Evolutionary conservation across 1,140 invertebrate species (phyloP), one percentile per base, ranked within the genome.

Genomic region (Apis laboriosa): DNA sequence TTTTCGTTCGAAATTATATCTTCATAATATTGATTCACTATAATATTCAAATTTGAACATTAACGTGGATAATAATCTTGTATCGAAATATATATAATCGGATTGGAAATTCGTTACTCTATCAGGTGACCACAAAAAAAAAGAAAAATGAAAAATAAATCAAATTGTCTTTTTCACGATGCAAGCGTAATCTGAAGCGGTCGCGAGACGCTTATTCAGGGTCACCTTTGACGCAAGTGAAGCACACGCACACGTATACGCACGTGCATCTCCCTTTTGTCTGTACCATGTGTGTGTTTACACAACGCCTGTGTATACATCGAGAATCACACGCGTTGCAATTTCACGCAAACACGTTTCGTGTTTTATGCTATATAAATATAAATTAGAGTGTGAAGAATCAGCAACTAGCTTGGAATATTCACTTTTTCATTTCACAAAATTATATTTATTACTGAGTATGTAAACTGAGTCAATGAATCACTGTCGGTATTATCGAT

Each of bases 151-250:
- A 60, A 53, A 34, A 70, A 80, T 63, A 49, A 80, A 80, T 80
- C 66, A 60, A 73, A 1, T 15, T 49, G 53, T 2, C 49, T 79
- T 79, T 77, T 77, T 24, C 66, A 71, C 77, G 77, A 61, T 79
- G 12, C 49, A 73, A 80, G 60, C 58, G 70, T 80, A 80, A 80
- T 80, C 55, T 64, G 68, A 73, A 73, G 15, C 77, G 67, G 68
- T 79, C 77, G 55, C 68, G 49, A 73, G 70, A 64, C 60, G 60
- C 24, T 24, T 24, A 80, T 34, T 80, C 77, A 80, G 77, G 77
- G 77, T 80, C 78, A 63, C 73, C 84, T 84, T 80, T 87, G 75
- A 84, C 76, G 55, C 66, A 56, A 74, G 55, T 71, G 56, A 70
- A 21, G 64, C 21, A 66, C 43, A 79, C 56, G 67, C 28, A 73